phyloP scores from a whole-genome alignment of 2,888 invertebrate genomes.

The Eupithecia exiguata region DNA sequence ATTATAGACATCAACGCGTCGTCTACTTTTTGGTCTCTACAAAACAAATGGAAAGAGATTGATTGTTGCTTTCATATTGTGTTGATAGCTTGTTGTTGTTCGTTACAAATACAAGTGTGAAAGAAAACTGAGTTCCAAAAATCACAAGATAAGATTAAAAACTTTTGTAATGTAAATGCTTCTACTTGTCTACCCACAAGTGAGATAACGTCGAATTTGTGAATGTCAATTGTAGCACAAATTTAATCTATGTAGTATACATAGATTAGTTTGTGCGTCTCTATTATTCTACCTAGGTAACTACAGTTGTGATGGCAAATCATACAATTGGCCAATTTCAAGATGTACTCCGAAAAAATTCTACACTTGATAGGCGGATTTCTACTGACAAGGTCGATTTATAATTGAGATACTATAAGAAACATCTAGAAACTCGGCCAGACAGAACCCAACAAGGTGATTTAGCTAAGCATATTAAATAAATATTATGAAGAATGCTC shows the following conservation, averaged over 20 bases:
- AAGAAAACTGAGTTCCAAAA: background rate
- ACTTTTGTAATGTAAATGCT: background rate
- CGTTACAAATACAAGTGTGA: background rate
- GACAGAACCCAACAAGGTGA: background rate
- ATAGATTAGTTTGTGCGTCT: background rate
- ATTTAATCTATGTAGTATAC: background rate
- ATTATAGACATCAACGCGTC: conserved; percentile 48
- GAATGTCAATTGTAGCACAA: background rate
- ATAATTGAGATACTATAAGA: background rate
- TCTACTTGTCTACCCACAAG: background rate
- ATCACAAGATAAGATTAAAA: background rate
- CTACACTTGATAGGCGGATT: background rate
- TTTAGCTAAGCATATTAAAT: background rate
- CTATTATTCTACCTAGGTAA: background rate
- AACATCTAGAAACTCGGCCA: background rate
- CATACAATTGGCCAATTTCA: background rate
- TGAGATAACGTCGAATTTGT: background rate
- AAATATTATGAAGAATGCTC: background rate
- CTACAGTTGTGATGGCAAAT: background rate
- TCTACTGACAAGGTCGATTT: background rate
- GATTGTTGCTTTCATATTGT: background rate
- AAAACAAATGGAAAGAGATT: background rate
- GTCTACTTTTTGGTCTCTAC: conserved; percentile 13
- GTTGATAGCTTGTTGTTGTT: background rate
- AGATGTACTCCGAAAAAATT: background rate